A percentile compares a stretch with the other conserved stretches of the same genome.
Conservation (phyloP, 2,113 vertebrate genomes). For the Hiodon tergisus region DNA sequence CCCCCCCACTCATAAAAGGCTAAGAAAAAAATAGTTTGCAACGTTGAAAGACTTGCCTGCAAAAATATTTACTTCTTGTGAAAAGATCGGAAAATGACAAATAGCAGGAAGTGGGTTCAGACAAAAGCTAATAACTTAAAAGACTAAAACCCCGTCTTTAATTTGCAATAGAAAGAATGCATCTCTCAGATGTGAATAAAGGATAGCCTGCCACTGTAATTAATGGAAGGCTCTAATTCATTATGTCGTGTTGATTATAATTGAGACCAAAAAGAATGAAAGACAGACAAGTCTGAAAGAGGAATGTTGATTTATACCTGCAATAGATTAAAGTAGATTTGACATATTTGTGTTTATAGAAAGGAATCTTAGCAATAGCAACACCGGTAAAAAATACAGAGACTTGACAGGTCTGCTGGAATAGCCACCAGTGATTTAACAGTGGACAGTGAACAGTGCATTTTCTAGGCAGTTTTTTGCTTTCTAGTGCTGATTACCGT, state of each 20-base stretch:
- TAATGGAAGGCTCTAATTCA: conserved; percentile 46
- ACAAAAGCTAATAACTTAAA: conserved; percentile 37
- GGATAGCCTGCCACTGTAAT: conserved; percentile 43
- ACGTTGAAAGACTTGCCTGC: conserved; percentile 18
- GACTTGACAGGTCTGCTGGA: conserved; percentile 47
- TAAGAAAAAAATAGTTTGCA: conserved; percentile 22
- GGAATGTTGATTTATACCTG: conserved; percentile 50
- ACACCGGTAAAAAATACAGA: conserved; percentile 42
- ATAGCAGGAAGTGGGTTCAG: conserved; percentile 29
- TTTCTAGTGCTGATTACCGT: too few species aligned
- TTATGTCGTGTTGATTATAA: conserved; percentile 52
- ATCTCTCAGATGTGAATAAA: conserved; percentile 47
- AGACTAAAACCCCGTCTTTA: conserved; percentile 35
- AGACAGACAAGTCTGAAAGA: conserved; percentile 37
- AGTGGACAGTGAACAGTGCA: not conserved
- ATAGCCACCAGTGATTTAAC: not conserved
- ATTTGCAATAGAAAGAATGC: conserved; percentile 30
- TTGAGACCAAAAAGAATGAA: conserved; percentile 54
- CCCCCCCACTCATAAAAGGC: conserved; percentile 15
- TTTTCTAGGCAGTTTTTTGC: too few species aligned
- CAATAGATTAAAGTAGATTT: conserved; percentile 47
- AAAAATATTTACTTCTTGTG: conserved; percentile 18
- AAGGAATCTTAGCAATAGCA: conserved; percentile 43
- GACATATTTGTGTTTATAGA: conserved; percentile 30
- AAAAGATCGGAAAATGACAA: not conserved